Percentiles rank a stretch among this genome's conserved stretches.
These are phyloP conservation scores for Euthynnus affinis DNA, from an alignment of 2,797 vertebrate species.

Conservation along the genomic window DNA sequence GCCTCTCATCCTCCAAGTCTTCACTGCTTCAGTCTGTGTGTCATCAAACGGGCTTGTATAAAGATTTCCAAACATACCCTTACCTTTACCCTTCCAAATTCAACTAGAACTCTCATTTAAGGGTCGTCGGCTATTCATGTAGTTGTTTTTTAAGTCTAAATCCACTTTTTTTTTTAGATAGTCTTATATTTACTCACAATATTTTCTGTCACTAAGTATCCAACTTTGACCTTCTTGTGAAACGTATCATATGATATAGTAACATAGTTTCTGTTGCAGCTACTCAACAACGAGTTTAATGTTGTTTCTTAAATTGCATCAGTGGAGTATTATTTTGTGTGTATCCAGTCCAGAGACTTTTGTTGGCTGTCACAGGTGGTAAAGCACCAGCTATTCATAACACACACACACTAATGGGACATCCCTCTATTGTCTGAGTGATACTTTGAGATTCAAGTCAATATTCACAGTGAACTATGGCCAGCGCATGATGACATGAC, in stretches of 20 bases:
- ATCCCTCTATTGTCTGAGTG: no score
- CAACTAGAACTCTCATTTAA: constrained; percentile 11
- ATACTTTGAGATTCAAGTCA: no score
- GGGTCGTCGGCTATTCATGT: constrained; percentile 7
- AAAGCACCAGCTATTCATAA: background rate
- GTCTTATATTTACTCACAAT: no score
- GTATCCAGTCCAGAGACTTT: background rate
- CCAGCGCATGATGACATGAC: no score
- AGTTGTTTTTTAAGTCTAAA: background rate
- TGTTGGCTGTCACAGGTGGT: background rate
- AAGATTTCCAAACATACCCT: constrained; percentile 5
- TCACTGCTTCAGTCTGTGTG: constrained; percentile 15
- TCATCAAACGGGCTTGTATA: constrained; percentile 31
- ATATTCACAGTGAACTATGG: no score
- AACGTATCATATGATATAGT: background rate
- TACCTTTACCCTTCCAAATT: constrained; percentile 20
- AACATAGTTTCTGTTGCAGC: no score
- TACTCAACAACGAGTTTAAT: no score
- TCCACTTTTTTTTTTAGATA: no score
- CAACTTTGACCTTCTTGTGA: no score
- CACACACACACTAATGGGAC: background rate
- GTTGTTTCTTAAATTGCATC: no score
- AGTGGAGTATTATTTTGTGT: no score
- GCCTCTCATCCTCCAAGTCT: constrained; percentile 43
- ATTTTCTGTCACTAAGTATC: no score